Conservation (phyloP, 2,888 invertebrate species). For the Acrocyrtus sp. region DNA sequence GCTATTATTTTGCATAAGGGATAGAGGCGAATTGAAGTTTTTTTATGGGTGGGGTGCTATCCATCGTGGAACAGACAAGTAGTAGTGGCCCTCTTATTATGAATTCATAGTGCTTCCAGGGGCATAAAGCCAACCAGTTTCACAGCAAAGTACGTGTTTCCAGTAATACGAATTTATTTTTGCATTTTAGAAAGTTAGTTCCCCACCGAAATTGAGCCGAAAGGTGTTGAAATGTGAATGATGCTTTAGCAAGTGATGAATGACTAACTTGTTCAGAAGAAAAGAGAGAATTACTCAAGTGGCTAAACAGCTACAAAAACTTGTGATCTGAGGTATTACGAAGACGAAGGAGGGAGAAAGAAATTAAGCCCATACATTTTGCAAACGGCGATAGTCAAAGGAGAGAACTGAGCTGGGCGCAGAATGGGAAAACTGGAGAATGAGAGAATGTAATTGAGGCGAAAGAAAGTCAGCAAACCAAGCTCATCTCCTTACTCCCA, state of each 20-base stretch:
- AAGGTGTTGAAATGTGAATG: conserved; percentile 54
- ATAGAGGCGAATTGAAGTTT: too few relatives aligned
- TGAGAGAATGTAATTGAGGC: conserved; percentile 3
- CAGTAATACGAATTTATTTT: not conserved
- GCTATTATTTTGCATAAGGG: too few relatives aligned
- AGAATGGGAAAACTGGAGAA: conserved; percentile 6
- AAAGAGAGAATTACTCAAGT: conserved; percentile 48
- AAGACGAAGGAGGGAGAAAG: not conserved
- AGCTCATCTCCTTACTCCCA: conserved; percentile 8
- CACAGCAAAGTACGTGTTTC: not conserved
- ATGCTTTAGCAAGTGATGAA: conserved; percentile 50
- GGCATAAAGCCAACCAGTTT: not conserved
- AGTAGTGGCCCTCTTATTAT: not conserved
- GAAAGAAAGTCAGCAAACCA: conserved; percentile 29
- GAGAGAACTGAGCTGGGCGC: not conserved
- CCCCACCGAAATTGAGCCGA: conserved; percentile 26
- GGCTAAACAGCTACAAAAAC: conserved; percentile 38
- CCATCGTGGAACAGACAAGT: not conserved
- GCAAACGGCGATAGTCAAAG: not conserved
- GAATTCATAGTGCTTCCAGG: not conserved
- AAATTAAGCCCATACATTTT: conserved; percentile 9
- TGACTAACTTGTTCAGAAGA: conserved; percentile 44
- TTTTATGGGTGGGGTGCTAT: too few relatives aligned
- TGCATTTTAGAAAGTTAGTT: not conserved
- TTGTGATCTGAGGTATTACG: not conserved